A percentile compares a stretch with the other conserved stretches of the same genome.
phyloP scores from a whole-genome alignment of 2,888 invertebrate species.

The Eupithecia subumbrata region DNA sequence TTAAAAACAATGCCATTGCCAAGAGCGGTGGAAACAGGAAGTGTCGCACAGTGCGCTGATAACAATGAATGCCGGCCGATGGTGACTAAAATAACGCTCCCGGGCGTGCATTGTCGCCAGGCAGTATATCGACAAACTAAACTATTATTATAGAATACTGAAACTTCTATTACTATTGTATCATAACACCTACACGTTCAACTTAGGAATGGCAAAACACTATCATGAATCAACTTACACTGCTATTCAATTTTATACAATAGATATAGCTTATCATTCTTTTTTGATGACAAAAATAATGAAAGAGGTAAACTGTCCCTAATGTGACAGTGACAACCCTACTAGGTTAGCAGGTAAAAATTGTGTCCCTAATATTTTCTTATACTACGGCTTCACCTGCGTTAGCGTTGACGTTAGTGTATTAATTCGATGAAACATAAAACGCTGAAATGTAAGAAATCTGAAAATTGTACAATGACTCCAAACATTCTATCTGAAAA shows the following conservation, averaged over 20 bases:
- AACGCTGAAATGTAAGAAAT: too few relatives aligned
- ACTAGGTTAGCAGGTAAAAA: conserved; percentile 23
- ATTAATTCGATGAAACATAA: too few relatives aligned
- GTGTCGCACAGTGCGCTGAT: conserved; percentile 63
- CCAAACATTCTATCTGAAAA: too few relatives aligned
- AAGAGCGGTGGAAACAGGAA: conserved; percentile 73
- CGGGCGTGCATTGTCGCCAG: conserved; percentile 65
- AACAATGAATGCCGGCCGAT: conserved; percentile 66
- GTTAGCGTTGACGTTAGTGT: too few relatives aligned
- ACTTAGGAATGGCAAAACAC: conserved; percentile 32
- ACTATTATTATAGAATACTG: conserved; percentile 11
- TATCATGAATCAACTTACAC: conserved; percentile 34
- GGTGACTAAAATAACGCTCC: conserved; percentile 76
- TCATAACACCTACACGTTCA: conserved; percentile 37
- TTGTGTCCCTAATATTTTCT: conserved; percentile 30
- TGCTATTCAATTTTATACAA: conserved; percentile 10
- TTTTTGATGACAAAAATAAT: not conserved
- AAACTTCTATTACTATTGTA: conserved; percentile 38
- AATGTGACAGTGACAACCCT: not conserved
- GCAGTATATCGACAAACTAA: conserved; percentile 33
- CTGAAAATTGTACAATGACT: too few relatives aligned
- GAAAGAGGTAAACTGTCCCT: not conserved
- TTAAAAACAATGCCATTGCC: conserved; percentile 69
- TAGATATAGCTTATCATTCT: not conserved
- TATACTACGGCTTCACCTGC: too few relatives aligned